Evolutionary conservation across 2,888 invertebrate genomes (phyloP), one percentile per base, ranked within the genome.

Genomic region (Galerucella pusilla): DNA sequence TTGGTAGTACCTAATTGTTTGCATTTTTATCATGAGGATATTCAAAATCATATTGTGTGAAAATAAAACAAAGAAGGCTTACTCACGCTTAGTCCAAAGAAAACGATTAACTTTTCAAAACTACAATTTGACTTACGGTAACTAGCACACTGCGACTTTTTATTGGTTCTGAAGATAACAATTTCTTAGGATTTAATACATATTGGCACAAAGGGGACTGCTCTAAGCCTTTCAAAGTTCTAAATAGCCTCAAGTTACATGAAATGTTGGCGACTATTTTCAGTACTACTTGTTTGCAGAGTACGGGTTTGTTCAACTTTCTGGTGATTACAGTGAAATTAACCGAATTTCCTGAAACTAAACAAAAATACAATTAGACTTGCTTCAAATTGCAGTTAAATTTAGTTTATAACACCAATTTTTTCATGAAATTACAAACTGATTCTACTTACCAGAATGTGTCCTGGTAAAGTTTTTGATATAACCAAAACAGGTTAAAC

Each of bases 141-240:
- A 59, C 5, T 49, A 28, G 25, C 46, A 67, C 25, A 12, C 71
- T 59, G 7, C 16, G 10, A 63, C 78, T 73, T 16, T 73, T 68
- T 20, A 74, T 64, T 1, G 75, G 52, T 60, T 83, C 57, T 64
- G 80, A 80, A 75, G 89, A 91, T 77, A 89, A 88, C 3, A 88
- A 84, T 4, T 89, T 84, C 63, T 87, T 87, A 0, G 94, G 94
- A 76, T 88, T 88, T 49, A 94, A 83, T 76, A 94, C 91, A 20
- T 89, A 88, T 9, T 89, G 86, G 54, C 88, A 87, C 0, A 94
- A 88, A 0, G 92, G 90, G 0, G 94, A 93, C 0, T 87, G 85
- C 0, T 89, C 87, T 61, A 94, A 84, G 80, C 90, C 89, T 76
- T 91, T 90, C 78, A 94, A 88, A 0, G 93, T 91, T 83, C 91